A percentile compares a stretch with the other conserved stretches of the same genome.
phyloP scores from a whole-genome alignment of 2,888 invertebrate genomes.

The Toxonevra muliebris region DNA sequence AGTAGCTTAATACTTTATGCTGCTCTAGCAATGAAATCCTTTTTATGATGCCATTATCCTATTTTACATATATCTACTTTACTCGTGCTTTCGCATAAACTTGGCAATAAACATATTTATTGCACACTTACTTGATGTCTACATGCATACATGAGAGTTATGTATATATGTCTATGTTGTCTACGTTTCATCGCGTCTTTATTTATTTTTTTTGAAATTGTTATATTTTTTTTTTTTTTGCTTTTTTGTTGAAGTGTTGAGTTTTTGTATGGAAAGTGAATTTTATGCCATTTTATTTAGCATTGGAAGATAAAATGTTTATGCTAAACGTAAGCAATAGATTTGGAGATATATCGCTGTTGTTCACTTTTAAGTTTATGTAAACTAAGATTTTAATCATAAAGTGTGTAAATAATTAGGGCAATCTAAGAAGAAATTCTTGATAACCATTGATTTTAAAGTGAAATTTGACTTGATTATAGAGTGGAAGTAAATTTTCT shows the following conservation, averaged over 20 bases:
- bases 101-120: constrained; percentile 60
- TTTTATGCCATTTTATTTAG: not conserved
- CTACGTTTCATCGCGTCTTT: not conserved
- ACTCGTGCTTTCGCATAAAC: constrained; percentile 47
- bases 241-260: not conserved
- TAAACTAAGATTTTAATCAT: too few relatives aligned
- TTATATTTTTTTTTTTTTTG: not conserved
- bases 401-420: too few relatives aligned
- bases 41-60: constrained; percentile 60
- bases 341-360: too few relatives aligned
- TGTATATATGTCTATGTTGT: constrained; percentile 11
- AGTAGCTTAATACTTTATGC: constrained; percentile 60
- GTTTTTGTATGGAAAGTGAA: constrained; percentile 18
- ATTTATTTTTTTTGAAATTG: not conserved
- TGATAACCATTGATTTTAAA: too few relatives aligned
- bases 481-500: too few relatives aligned
- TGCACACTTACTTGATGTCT: constrained; percentile 34
- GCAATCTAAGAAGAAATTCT: too few relatives aligned
- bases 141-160: not conserved
- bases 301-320: too few relatives aligned
- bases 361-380: too few relatives aligned
- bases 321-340: too few relatives aligned
- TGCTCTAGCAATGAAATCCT: constrained; percentile 59
- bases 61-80: too few relatives aligned
- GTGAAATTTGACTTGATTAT: too few relatives aligned